Percentiles rank a stretch among this genome's conserved stretches.
These are phyloP conservation scores for Halcyon leucocephala DNA, from an alignment of 2,797 vertebrate genomes.

Conservation along the genomic window DNA sequence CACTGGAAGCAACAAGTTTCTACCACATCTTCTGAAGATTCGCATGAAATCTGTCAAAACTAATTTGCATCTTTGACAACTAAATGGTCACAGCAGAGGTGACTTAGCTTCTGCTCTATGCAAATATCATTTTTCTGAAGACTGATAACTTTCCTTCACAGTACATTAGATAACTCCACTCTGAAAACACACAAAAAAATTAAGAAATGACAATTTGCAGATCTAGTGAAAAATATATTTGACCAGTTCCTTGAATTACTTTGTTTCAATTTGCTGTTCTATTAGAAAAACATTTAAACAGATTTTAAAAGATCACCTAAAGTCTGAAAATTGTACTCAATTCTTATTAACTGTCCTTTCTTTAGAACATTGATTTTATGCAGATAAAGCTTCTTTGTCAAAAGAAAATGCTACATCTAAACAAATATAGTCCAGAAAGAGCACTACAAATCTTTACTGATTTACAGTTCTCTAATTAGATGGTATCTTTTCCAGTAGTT, in stretches of 20 bases:
- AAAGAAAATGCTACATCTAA: neutral
- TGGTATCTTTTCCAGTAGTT: neutral
- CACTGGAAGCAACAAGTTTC: neutral
- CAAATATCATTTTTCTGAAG: neutral
- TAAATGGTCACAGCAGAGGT: neutral
- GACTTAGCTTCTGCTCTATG: neutral
- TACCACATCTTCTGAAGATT: neutral
- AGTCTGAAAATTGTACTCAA: neutral
- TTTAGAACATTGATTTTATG: neutral
- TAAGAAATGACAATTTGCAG: neutral
- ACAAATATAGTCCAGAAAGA: neutral
- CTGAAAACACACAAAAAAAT: neutral
- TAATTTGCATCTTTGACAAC: neutral
- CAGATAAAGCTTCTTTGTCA: neutral
- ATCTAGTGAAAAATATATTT: neutral
- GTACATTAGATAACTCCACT: neutral
- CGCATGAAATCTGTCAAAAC: neutral
- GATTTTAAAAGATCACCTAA: neutral
- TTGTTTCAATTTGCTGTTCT: neutral
- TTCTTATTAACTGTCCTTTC: neutral
- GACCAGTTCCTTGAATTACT: neutral
- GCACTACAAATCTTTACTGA: neutral
- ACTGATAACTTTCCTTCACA: neutral
- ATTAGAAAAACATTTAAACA: neutral
- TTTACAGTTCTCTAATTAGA: neutral